Evolutionary conservation across 2,113 vertebrate genomes (phyloP).

Genomic region (Lycocorax pyrrhopterus): DNA sequence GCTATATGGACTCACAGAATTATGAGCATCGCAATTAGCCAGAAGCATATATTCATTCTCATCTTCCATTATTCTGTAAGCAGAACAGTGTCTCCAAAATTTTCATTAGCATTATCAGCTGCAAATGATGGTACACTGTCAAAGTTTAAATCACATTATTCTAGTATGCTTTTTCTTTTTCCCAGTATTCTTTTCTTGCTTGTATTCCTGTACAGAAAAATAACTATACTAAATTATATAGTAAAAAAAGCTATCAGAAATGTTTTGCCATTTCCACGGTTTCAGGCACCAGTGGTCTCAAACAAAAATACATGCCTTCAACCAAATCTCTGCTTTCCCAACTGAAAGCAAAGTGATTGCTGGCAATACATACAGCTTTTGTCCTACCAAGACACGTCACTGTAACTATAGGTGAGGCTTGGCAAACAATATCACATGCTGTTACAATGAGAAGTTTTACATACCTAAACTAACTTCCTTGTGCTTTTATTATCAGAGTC

Average conservation of each 20-base stretch:
- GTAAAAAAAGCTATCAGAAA: background rate
- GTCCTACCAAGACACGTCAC: background rate
- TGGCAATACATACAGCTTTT: background rate
- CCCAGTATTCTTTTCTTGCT: background rate
- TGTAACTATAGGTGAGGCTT: background rate
- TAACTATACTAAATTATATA: background rate
- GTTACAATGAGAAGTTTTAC: background rate
- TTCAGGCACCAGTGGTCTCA: background rate
- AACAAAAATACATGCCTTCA: background rate
- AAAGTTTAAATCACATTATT: constrained; percentile 1
- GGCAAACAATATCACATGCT: background rate
- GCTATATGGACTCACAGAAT: background rate
- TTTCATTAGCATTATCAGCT: constrained; percentile 10
- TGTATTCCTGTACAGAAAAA: background rate
- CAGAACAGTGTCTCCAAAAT: background rate
- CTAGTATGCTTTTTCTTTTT: background rate
- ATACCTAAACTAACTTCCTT: background rate
- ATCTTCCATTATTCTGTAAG: background rate
- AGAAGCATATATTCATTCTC: background rate
- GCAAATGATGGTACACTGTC: background rate
- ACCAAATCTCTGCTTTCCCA: background rate
- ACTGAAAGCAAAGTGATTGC: background rate
- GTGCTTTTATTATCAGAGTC: background rate
- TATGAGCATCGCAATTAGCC: background rate
- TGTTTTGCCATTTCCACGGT: background rate